A percentile compares a stretch with the other conserved stretches of the same genome.
Conservation (phyloP, 2,113 vertebrate genomes). For the Eptesicus fuscus region DNA sequence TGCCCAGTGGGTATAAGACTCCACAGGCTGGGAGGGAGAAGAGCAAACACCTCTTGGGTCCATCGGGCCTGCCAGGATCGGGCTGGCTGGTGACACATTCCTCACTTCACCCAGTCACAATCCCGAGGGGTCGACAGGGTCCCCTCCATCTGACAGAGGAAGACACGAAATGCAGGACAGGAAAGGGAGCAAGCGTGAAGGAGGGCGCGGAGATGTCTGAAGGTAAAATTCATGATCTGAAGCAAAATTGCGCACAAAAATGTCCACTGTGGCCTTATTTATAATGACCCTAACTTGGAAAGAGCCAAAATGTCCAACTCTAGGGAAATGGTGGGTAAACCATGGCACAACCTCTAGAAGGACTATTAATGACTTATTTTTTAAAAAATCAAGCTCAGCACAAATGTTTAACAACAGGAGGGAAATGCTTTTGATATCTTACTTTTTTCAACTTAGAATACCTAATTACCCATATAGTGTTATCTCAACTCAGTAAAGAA, state of each 20-base stretch:
- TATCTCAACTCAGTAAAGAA: background rate
- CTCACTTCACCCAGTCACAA: background rate
- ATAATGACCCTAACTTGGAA: background rate
- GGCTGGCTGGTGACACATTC: background rate
- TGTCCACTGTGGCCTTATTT: background rate
- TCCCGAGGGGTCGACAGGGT: rapidly evolving
- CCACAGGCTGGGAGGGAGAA: background rate
- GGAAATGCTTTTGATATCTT: background rate
- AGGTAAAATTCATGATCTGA: background rate
- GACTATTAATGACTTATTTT: background rate
- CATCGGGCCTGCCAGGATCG: background rate
- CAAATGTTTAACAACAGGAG: background rate
- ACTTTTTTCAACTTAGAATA: background rate
- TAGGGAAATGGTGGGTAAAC: background rate
- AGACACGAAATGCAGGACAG: rapidly evolving
- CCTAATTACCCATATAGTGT: background rate
- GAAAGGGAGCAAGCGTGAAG: background rate
- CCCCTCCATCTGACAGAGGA: background rate
- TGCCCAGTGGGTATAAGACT: background rate
- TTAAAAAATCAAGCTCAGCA: background rate
- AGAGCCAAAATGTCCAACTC: background rate
- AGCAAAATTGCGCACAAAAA: background rate
- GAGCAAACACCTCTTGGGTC: background rate
- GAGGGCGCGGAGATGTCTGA: background rate
- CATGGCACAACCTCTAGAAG: background rate